Percentiles rank a stretch among this genome's conserved stretches.
Evolutionary conservation across 2,113 vertebrate genomes (phyloP).

Genomic region (Rhynchomys soricoides): DNA sequence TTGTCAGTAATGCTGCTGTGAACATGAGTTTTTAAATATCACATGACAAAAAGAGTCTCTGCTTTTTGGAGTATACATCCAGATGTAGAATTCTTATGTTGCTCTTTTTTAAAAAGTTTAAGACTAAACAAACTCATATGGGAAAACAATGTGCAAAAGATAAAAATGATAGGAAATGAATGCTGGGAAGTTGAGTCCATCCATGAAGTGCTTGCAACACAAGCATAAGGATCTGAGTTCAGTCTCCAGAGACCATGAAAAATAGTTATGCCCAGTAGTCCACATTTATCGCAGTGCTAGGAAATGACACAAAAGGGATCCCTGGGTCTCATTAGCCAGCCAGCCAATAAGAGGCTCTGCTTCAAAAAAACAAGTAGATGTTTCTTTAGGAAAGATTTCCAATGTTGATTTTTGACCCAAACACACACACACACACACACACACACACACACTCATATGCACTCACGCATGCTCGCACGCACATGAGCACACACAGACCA

Average conservation of each 20-base stretch:
- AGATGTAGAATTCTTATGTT: not conserved
- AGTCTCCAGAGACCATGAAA: not conserved
- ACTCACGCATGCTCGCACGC: not conserved
- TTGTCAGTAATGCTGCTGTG: not conserved
- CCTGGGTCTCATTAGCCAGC: not conserved
- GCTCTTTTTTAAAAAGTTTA: not conserved
- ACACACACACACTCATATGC: not conserved
- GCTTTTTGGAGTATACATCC: not conserved
- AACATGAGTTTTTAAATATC: not conserved
- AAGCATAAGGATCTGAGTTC: not conserved
- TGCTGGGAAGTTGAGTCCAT: too few relatives aligned
- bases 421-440: not conserved
- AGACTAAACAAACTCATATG: not conserved
- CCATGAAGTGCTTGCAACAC: not conserved
- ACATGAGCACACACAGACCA: not conserved
- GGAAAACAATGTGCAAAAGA: not conserved
- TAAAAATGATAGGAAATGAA: not conserved
- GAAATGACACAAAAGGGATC: not conserved
- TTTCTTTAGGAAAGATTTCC: not conserved
- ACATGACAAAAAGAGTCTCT: not conserved
- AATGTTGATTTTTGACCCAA: not conserved
- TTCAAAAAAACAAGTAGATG: not conserved
- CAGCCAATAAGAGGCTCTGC: not conserved
- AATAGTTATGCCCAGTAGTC: not conserved
- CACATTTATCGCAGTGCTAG: not conserved